These are phyloP conservation scores for Manis javanica DNA, from an alignment of 2,797 vertebrate genomes.

Conservation along the genomic window DNA sequence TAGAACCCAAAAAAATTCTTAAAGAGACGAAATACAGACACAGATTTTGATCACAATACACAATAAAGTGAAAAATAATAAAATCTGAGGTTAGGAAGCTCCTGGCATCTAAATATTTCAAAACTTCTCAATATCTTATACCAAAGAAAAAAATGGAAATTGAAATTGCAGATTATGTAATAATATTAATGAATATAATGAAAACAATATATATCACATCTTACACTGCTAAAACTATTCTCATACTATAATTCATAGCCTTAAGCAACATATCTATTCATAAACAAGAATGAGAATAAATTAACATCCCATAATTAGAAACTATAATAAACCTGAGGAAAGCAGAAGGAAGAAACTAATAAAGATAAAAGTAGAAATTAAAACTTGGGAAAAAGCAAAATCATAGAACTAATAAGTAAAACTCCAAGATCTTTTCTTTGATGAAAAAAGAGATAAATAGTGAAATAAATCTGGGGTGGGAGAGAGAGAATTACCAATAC, in stretches of 20 bases:
- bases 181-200: neutral
- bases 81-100: neutral
- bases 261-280: neutral
- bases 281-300: conserved; percentile 8
- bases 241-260: neutral
- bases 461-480: neutral
- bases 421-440: neutral
- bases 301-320: neutral
- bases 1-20: conserved; percentile 8
- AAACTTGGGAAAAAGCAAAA: neutral
- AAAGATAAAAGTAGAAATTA: neutral
- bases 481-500: neutral
- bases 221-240: neutral
- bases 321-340: neutral
- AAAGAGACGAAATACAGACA: neutral
- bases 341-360: neutral
- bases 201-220: neutral
- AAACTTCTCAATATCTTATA: neutral
- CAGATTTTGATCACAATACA: neutral
- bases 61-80: neutral
- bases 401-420: neutral
- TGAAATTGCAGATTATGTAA: neutral
- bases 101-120: neutral
- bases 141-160: neutral
- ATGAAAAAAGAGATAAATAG: neutral